A percentile compares a stretch with the other conserved stretches of the same genome.
These are phyloP conservation scores for Agapornis canus DNA, from an alignment of 2,797 vertebrate genomes.

Conservation along the genomic window DNA sequence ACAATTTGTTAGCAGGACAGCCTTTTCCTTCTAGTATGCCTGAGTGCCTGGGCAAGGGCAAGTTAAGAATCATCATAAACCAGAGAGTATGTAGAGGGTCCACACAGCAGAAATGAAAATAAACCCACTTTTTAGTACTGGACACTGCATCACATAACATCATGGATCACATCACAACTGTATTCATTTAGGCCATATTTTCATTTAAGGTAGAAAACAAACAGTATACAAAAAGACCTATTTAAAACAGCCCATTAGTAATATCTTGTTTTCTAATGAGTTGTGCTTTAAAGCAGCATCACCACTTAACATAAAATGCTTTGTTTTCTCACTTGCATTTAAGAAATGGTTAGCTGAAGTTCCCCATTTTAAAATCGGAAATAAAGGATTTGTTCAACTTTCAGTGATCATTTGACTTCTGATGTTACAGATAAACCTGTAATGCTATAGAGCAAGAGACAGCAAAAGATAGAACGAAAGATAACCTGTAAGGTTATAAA, in stretches of 20 bases:
- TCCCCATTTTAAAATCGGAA: not conserved
- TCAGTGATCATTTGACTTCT: not conserved
- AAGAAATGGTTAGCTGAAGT: not conserved
- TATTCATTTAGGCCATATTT: not conserved
- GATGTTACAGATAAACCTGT: not conserved
- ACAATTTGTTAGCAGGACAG: not conserved
- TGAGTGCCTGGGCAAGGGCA: not conserved
- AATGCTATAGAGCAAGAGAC: not conserved
- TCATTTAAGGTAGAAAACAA: not conserved
- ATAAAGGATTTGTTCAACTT: not conserved
- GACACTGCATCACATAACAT: not conserved
- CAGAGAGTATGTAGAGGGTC: not conserved
- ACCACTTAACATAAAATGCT: not conserved
- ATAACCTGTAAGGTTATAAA: not conserved
- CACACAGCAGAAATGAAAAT: not conserved
- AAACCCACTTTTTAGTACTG: not conserved
- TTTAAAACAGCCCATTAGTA: not conserved
- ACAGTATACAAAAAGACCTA: not conserved
- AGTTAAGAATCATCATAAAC: not conserved
- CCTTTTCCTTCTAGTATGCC: not conserved
- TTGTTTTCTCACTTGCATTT: not conserved
- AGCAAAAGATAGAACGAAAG: not conserved
- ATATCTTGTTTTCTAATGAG: not conserved
- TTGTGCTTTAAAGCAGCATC: not conserved
- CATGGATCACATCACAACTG: not conserved